phyloP scores from a whole-genome alignment of 35 echinoderm and acorn worm species.

The Heliocidaris tuberculata region DNA sequence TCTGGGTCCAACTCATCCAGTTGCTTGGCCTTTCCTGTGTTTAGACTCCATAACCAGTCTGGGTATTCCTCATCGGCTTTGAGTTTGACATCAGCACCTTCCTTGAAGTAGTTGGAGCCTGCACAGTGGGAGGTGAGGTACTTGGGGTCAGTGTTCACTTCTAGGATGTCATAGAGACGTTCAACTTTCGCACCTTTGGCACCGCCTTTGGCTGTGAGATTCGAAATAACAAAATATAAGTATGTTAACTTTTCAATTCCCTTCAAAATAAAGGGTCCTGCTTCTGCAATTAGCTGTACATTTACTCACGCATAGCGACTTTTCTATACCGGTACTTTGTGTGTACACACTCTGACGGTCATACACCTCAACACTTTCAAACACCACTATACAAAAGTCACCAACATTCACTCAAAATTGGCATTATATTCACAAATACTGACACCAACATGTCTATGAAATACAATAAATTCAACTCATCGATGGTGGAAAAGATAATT shows the following conservation, averaged over 20 bases:
- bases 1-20: slow-evolving; percentile 77
- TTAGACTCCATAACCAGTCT: slow-evolving; percentile 92
- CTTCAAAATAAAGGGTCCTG: too few relatives aligned
- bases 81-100: slow-evolving; percentile 71
- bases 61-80: slow-evolving; percentile 92
- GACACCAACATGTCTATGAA: too few relatives aligned
- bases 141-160: slow-evolving; percentile 89
- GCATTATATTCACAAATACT: too few relatives aligned
- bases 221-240: not conserved
- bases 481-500: too few relatives aligned
- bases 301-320: too few relatives aligned
- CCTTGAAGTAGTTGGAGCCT: slow-evolving; percentile 83
- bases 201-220: slow-evolving; percentile 55
- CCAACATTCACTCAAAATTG: too few relatives aligned
- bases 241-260: not conserved
- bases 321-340: too few relatives aligned
- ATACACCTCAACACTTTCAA: too few relatives aligned
- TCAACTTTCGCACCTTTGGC: slow-evolving; percentile 19
- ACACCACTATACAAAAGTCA: too few relatives aligned
- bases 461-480: too few relatives aligned
- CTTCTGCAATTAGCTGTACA: too few relatives aligned
- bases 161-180: slow-evolving; percentile 56
- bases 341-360: too few relatives aligned
- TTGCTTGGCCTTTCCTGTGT: slow-evolving; percentile 74
- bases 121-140: slow-evolving; percentile 76